Evolutionary conservation across 2,113 vertebrate genomes (phyloP), one percentile per base, ranked within the genome.

Genomic region (Bettongia penicillata): DNA sequence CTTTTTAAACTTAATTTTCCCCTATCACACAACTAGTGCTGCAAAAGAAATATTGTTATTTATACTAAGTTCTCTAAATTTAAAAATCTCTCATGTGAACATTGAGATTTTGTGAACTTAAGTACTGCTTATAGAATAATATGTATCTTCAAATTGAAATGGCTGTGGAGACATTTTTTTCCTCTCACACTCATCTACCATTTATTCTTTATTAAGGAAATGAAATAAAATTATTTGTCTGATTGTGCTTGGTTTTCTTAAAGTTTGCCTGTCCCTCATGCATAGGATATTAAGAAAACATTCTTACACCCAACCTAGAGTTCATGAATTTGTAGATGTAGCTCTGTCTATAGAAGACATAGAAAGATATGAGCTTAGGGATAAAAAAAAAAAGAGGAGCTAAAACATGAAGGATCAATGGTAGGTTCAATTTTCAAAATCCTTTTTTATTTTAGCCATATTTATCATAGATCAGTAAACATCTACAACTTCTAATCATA

Each of bases 141-240:
- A 77, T 26, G 5, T 47, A 51, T 77, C n/a, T 89, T 9, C 3
- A 37, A 43, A 96, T 95, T 91, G 93, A 93, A 24, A 94, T 37
- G 91, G 94, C 94, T 94, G 61, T 89, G 95, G 28, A 53, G 57
- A 43, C 91, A 23, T n/a, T 57, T 91, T 96, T 90, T 91, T 77
- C 3, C 19, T 19, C 68, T 3, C n/a, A 43, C 5, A 84, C 37
- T 43, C 68, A 43, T 43, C 68, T 77, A 19, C 61, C 16, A 24
- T 50, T 2, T 52, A 22, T 92, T 25, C 2, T 94, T 95, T 92
- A 26, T 92, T 77, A 52, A 93, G 23, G 57, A 93, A 91, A 84
- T 43, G 55, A 94, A 31, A 95, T 96, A 95, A 95, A 91, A 43
- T 91, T 93, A 95, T 97, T 96, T 97, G 2, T 50, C 95, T 95